Base-by-base conservation (phyloP, 35 echinoderm and acorn worm species). In the Lytechinus variegatus region DNA sequence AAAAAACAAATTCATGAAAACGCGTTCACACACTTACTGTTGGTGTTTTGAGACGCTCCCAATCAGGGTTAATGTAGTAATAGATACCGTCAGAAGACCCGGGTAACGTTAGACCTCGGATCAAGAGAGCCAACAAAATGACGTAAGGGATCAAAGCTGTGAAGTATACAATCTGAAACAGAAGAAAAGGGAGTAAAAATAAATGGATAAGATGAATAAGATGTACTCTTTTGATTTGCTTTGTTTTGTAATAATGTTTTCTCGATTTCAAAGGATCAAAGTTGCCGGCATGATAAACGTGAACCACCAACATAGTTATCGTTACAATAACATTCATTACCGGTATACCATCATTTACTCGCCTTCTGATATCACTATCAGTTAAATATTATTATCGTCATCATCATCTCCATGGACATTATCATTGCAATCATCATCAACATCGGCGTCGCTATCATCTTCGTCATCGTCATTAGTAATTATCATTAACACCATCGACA, bases 91-190 rank as follows among this genome's bases (percentile, higher is more conserved):
- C 95, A 10, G 16, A 12, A 52, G 96, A 96, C 51, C 98, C 96
- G 60, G 92, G 94, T 94, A 98, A 89, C 11, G 96, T 97, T 16
- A 97, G 24, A 54, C 97, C 97, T 87, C 96, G 95, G 27, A 98
- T 95, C 87, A 98, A 87, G 13, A 98, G 94, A 9, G 94, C 94
- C 8, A 97, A 92, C 24, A 98, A 58, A 16, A 98, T 98, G 27
- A 89, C 93, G 54, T 98, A 98, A 10, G 97, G 97, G 53, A 95
- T 96, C 19, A 98, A 95, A 28, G 97, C 97, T 52, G 97, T 98
- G 92, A 98, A 97, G 56, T 95, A 98, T 3, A 98, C 97, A 72
- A 98, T 98, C 97, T 98, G 90, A 10, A 88, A 44, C 33, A 44
- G 33, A 44, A 44, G 33, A 44, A 54, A 94, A n/a, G 16, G 87